A percentile compares a stretch with the other conserved stretches of the same genome.
Evolutionary conservation across 2,797 vertebrate species (phyloP).

Genomic region (Argya squamiceps): DNA sequence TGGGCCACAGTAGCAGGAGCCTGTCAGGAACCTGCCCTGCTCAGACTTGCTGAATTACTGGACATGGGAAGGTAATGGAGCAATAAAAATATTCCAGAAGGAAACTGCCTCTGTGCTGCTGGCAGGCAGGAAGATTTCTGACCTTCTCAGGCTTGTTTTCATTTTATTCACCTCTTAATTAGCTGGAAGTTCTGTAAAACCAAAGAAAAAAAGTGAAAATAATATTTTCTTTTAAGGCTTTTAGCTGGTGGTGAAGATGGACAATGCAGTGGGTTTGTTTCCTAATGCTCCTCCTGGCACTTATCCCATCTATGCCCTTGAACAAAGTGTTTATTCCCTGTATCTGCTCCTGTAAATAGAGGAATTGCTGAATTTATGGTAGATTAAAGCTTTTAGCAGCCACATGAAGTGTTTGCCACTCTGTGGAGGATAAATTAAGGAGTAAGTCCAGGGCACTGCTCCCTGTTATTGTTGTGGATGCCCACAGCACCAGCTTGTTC

Average conservation of each 20-base stretch:
- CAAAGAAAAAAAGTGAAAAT: neutral
- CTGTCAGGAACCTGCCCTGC: neutral
- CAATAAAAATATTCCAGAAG: neutral
- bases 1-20: neutral
- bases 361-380: neutral
- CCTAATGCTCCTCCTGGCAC: neutral
- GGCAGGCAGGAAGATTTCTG: neutral
- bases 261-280: neutral
- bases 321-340: neutral
- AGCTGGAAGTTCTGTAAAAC: neutral
- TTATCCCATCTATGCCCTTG: neutral
- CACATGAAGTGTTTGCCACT: neutral
- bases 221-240: neutral
- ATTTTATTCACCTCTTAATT: conserved; percentile 15
- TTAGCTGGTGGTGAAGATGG: neutral
- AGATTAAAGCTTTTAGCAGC: neutral
- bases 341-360: neutral
- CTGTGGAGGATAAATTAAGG: neutral
- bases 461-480: fast-evolving
- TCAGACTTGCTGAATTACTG: neutral
- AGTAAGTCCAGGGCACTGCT: neutral
- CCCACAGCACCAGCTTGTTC: neutral
- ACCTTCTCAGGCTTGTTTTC: neutral
- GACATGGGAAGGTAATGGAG: neutral
- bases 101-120: neutral